Base-by-base conservation (phyloP, 2,888 invertebrate species). In the Ennomos fuscantarius region DNA sequence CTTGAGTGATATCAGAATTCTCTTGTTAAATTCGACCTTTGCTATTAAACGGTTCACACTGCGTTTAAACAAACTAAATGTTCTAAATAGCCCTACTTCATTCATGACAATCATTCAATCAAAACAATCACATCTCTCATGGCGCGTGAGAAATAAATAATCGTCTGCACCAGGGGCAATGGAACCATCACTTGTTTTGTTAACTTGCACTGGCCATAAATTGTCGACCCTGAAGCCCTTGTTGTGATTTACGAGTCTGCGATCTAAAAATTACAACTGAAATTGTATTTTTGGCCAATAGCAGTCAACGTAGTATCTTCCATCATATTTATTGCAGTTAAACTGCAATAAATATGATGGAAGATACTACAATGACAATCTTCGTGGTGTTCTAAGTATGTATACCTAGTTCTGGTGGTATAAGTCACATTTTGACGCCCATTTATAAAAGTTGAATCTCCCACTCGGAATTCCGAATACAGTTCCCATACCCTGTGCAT, bases 71-170 rank as follows among this genome's bases (percentile, higher is more conserved):
- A 65, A 64, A 67, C 70, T 47, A 63, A 42, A 63, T 65, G 65
- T 63, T 51, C 51, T 44, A 43, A 52, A 57, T 43, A 52, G 47
- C 51, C 43, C 36, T 31, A 35, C 15, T 35, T 40, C 44, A 47
- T 35, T 12, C 36, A 45, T 50, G 76, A 80, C 84, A 82, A 84
- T 84, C 84, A 83, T 84, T 76, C 80, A 85, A 84, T 85, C 77
- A 82, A 70, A 76, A 68, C 74, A 68, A 76, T 81, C 79, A 78
- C 77, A 78, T 74, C 76, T 74, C 75, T 74, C 71, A 76, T 75
- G 76, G 75, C 70, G 75, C 70, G 85, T 87, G 88, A 80, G 86
- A 89, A 76, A 70, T 73, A 68, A 72, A 78, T 74, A 78, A 78
- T 79, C 73, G 73, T 72, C 68, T 79, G 81, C 68, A 68, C 73